Evolutionary conservation across 2,797 vertebrate species (phyloP).

Genomic region (Eleutherodactylus coqui): DNA sequence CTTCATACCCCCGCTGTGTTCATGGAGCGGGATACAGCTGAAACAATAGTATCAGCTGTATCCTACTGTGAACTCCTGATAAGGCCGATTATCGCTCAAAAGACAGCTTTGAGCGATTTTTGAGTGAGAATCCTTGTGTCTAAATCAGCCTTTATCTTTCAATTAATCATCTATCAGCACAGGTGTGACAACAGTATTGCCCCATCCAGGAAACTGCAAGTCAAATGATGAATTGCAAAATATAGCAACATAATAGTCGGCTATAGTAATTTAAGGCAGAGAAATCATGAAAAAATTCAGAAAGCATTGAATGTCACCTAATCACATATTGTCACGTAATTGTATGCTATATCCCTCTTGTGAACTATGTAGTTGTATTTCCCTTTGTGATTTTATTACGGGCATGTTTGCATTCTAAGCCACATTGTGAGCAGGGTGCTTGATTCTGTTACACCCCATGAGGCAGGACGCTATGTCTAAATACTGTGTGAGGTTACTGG

Average conservation of each 20-base stretch:
- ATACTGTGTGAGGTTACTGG: not conserved
- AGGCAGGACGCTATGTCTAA: not conserved
- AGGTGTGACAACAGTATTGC: constrained; percentile 3
- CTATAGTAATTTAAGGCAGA: constrained; percentile 5
- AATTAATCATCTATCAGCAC: constrained; percentile 16
- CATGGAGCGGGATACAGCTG: too few relatives aligned
- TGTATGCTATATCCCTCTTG: not conserved
- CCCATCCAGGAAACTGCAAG: not conserved
- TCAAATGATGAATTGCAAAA: constrained; percentile 40
- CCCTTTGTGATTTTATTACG: not conserved
- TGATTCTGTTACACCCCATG: not conserved
- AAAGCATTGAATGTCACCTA: not conserved
- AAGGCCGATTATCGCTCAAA: too few relatives aligned
- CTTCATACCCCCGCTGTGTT: too few relatives aligned
- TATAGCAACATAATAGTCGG: constrained; percentile 23
- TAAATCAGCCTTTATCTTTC: too few relatives aligned
- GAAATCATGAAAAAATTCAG: not conserved
- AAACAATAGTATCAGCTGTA: too few relatives aligned
- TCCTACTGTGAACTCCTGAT: too few relatives aligned
- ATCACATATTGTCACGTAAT: constrained; percentile 1
- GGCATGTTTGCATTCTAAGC: not conserved
- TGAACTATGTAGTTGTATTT: not conserved
- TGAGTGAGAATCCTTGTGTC: too few relatives aligned
- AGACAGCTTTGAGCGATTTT: not conserved
- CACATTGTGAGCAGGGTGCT: not conserved